Base-by-base conservation (phyloP, 64 coral and sea anemone species). In the Dendrophyllia cribrosa region DNA sequence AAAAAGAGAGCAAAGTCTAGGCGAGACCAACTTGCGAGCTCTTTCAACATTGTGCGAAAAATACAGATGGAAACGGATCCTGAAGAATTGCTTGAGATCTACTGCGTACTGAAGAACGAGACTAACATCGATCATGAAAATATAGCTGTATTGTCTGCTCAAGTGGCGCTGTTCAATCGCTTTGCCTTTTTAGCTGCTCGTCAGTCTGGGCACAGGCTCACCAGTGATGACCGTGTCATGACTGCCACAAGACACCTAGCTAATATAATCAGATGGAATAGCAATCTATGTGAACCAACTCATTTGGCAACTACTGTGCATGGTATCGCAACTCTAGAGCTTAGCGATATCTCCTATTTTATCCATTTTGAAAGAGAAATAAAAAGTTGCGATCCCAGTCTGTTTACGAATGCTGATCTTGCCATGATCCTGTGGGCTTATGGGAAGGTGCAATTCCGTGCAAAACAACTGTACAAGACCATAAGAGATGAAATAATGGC, bases 311-410 rank as follows among this genome's bases (percentile, higher is more conserved):
- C 73, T 73, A 73, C 74, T 17, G 86, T 94, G 12, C 88, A 76
- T 77, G 77, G 70, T 1, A 94, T 94, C 20, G 92, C 87, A 45
- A 61, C 50, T 66, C 59, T 82, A 6, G 74, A 72, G 17, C 9
- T 89, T 9, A 80, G 26, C 1, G 87, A 76, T 22, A 67, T 22
- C 23, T 94, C 92, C 21, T 81, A 75, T 34, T 84, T 94, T 20
- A 83, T 82, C 72, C 87, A 89, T 64, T 94, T 94, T 89, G 92
- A 89, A 14, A 89, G 82, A 16, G 92, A 94, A 58, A 89, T 94
- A 15, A 83, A 62, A 12, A 83, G 82, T 51, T 86, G 68, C 20
- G 67, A 94, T 65, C 49, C 75, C 20, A 76, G 2, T n/a, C 12
- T 58, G 45, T 89, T 94, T 60, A 89, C 86, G n/a, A 89, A 94